Base-by-base conservation (phyloP, 1,140 invertebrate species). In the Orchesella cincta region DNA sequence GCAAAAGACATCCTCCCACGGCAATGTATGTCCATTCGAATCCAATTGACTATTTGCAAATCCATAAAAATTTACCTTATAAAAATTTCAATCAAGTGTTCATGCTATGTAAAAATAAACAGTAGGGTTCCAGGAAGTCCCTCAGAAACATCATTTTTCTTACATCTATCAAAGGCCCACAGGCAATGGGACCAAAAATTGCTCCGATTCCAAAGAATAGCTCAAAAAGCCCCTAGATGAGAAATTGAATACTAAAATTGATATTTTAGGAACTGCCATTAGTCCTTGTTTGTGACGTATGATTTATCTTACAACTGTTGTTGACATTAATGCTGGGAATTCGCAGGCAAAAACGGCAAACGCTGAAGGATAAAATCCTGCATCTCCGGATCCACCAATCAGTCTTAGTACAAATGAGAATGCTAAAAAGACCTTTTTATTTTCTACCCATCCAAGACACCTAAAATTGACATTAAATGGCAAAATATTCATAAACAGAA, bases 291-390 rank as follows among this genome's bases (percentile, higher is more conserved):
- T n/a, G n/a, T n/a, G n/a, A n/a, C n/a, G n/a, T n/a, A n/a, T n/a
- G n/a, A n/a, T n/a, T n/a, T n/a, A n/a, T 20, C 90, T 92, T 86
- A 95, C 94, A 87, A 98, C 95, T 79, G 94, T 94, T 0, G 93
- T 94, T 0, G 94, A 93, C 0, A 98, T 92, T 83, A 93, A 92
- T 74, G 94, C 88, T 0, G 95, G 94, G 87, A 98, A 98, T 86
- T 96, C 93, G 84, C 92, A 92, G n/a, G 95, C 94, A 64, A 96
- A 93, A 73, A 97, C 95, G 0, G 95, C 93, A 86, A 97, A 97
- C 81, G 92, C 92, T 0, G 95, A 93, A 1, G 95, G 97, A 1
- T 97, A 87, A 86, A 96, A 96, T 1, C 94, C 94, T 0, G 95
- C 94, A 83, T 95, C 94, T 29, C 95, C 95, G 86, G 95, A 86